Percentiles rank a stretch among this genome's conserved stretches.
Evolutionary conservation across 92 coral and sea anemone genomes (phyloP).

Genomic region (Siderastrea siderea): DNA sequence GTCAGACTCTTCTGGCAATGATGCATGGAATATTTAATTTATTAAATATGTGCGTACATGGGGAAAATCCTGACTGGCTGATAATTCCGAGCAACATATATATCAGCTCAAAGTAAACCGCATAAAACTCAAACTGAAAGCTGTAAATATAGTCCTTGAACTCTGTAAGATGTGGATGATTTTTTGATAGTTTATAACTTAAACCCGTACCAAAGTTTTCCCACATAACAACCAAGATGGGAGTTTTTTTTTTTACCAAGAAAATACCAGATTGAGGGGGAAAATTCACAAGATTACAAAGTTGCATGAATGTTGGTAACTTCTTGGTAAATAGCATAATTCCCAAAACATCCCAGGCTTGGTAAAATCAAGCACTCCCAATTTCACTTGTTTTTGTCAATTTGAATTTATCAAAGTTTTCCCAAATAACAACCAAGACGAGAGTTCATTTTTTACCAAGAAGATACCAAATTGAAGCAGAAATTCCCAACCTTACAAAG

Average conservation of each 20-base stretch:
- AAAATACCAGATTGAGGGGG: conserved; percentile 5
- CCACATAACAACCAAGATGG: not conserved
- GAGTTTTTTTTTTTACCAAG: not conserved
- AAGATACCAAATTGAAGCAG: conserved; percentile 28
- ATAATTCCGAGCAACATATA: no score
- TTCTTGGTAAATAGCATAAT: conserved; percentile 35
- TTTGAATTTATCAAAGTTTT: conserved; percentile 59
- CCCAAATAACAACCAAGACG: conserved; percentile 17
- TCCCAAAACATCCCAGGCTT: conserved; percentile 49
- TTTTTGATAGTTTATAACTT: no score
- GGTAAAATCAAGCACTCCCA: conserved; percentile 57
- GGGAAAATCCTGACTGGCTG: no score
- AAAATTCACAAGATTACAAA: conserved; percentile 45
- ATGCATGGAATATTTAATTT: no score
- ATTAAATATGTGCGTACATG: no score
- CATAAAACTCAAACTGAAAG: no score
- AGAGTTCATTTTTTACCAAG: conserved; percentile 46
- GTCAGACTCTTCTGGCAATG: no score
- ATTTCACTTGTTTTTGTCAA: conserved; percentile 38
- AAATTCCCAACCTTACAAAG: not conserved
- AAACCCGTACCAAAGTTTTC: not conserved
- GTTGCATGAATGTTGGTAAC: conserved; percentile 54
- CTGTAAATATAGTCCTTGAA: no score
- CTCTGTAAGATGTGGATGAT: no score
- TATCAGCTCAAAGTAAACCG: no score